These are phyloP conservation scores for Chionodraco myersi DNA, from an alignment of 2,113 vertebrate species.

Conservation along the genomic window DNA sequence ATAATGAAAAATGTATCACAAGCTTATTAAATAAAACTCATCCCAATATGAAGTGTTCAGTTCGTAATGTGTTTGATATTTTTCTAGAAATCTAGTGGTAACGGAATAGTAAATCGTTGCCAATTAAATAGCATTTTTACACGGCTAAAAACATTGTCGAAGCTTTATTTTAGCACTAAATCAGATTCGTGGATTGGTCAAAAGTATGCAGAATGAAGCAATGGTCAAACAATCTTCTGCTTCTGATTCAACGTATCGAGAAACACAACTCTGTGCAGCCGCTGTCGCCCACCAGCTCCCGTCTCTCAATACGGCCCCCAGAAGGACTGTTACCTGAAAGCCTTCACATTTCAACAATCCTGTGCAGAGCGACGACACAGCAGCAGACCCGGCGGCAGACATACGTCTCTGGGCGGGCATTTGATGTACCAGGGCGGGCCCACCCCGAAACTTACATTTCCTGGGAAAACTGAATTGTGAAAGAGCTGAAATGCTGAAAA, in stretches of 20 bases:
- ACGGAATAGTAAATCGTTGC: background rate
- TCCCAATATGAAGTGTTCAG: no score
- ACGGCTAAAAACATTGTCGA: background rate
- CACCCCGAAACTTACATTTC: no score
- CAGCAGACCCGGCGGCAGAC: no score
- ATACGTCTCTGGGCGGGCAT: no score
- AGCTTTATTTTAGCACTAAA: background rate
- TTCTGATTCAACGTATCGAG: constrained; percentile 2
- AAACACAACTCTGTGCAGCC: constrained; percentile 28
- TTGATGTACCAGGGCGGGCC: no score
- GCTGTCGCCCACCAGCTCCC: constrained; percentile 37
- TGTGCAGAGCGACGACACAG: background rate
- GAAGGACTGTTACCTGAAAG: constrained; percentile 52
- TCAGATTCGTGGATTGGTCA: background rate
- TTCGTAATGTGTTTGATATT: background rate
- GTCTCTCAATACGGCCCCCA: constrained; percentile 50
- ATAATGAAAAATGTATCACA: background rate
- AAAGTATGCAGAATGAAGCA: background rate
- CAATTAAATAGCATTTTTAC: background rate
- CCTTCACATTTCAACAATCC: constrained; percentile 16
- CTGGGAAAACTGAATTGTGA: no score
- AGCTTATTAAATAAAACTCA: background rate
- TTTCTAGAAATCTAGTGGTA: background rate
- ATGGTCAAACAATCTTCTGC: background rate
- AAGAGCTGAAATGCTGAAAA: no score